Evolutionary conservation across 2,888 invertebrate genomes (phyloP), one percentile per base, ranked within the genome.

Genomic region (Polymixis flavicincta): DNA sequence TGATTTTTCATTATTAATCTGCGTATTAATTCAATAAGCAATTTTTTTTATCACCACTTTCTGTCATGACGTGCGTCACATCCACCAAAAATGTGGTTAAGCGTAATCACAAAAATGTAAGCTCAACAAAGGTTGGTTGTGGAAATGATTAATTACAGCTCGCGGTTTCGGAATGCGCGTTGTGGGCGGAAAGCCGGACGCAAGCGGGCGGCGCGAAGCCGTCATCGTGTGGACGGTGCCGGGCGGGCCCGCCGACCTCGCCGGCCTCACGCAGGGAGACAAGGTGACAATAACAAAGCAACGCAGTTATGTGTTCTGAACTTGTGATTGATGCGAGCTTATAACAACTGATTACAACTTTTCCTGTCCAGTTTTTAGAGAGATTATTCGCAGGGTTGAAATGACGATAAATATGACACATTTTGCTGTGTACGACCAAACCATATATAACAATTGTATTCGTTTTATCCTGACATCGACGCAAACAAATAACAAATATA

Each of bases 141-240:
- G 83, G 76, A 83, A 88, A 88, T 89, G 80, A 89, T 88, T 80
- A 84, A 89, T 90, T 89, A 82, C 94, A 98, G 98, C 98, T 84
- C 98, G 98, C 86, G 99, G 99, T 76, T 98, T 99, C 91, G 99
- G 99, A 52, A 98, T 99, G 98, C 97, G 99, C 82, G 98, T 99
- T 45, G 99, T 99, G 64, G 99, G 99, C 28, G 99, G 99, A 48
- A 99, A 99, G 94, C 98, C 98, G 50, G 98, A 98, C 76, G 97
- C 97, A 50, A 98, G 98, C 93, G 99, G 99, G 9, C 97, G 98
- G 55, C 97, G 99, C 84, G 98, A 98, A 93, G 99, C 99, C 65
- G 98, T 98, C 93, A 98, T 99, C 91, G 98, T 99, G 77, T 99
- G 98, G 98, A 99, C 99, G 7, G 98, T 98, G 82, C 98, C 98